phyloP scores from a whole-genome alignment of 2,888 invertebrate species.

The Orchesella flavescens region DNA sequence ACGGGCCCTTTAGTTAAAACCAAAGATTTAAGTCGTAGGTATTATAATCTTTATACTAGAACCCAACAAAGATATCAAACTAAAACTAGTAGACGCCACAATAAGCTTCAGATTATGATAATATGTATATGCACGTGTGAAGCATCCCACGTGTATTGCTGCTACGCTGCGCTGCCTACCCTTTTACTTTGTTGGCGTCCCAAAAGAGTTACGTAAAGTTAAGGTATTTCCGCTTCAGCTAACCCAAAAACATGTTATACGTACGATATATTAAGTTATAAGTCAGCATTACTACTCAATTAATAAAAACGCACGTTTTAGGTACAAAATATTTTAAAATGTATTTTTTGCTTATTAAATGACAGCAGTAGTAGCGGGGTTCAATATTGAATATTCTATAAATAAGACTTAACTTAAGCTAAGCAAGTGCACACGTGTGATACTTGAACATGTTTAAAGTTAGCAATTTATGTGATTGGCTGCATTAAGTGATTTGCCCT shows the following conservation, averaged over 20 bases:
- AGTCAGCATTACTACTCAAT: too few relatives aligned
- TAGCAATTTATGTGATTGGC: neutral
- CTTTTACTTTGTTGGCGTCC: neutral
- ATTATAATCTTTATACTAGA: neutral
- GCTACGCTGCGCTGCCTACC: neutral
- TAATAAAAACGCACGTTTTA: neutral
- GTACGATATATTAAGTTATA: too few relatives aligned
- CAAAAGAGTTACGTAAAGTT: neutral
- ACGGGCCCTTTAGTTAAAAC: neutral
- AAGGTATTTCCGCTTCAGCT: constrained; percentile 51
- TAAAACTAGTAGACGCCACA: neutral
- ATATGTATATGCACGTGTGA: neutral
- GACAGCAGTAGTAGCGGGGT: neutral
- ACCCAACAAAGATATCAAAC: too few relatives aligned
- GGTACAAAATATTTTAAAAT: neutral
- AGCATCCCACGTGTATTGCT: neutral
- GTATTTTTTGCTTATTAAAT: neutral
- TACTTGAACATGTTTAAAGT: too few relatives aligned
- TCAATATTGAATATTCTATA: neutral
- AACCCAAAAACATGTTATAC: neutral
- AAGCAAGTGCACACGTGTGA: too few relatives aligned
- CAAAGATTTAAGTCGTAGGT: neutral
- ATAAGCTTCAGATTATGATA: neutral
- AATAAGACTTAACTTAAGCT: too few relatives aligned
- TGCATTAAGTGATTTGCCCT: neutral